A percentile compares a stretch with the other conserved stretches of the same genome.
Evolutionary conservation across 2,113 vertebrate species (phyloP).

Genomic region (Vanacampus margaritifer): DNA sequence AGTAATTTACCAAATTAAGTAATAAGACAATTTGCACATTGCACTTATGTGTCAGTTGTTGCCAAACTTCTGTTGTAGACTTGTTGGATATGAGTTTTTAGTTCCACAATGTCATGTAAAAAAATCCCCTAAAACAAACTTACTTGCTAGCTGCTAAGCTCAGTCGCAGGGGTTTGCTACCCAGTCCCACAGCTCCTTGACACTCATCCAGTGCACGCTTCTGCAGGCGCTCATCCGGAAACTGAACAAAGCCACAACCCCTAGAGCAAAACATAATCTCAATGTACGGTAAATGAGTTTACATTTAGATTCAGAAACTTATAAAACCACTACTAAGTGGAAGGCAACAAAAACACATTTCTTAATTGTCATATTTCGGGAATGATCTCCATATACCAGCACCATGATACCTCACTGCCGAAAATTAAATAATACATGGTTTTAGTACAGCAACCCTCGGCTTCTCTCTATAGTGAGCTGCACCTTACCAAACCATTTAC

Average conservation of each 20-base stretch:
- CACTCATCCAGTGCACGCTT: slow-evolving; percentile 85
- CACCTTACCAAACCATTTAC: too few species aligned
- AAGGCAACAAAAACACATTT: too few species aligned
- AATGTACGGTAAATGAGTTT: background rate
- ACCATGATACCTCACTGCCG: too few species aligned
- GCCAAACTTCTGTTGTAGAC: too few species aligned
- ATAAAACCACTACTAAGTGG: too few species aligned
- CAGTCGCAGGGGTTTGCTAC: slow-evolving; percentile 84
- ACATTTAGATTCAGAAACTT: background rate
- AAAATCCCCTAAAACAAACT: slow-evolving; percentile 48
- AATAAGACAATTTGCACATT: too few species aligned
- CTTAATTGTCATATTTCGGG: too few species aligned
- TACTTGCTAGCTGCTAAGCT: slow-evolving; percentile 91
- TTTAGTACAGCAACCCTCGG: too few species aligned
- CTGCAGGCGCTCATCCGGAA: slow-evolving; percentile 88
- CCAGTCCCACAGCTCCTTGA: slow-evolving; percentile 85
- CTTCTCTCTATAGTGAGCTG: too few species aligned
- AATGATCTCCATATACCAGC: background rate
- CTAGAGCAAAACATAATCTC: slow-evolving; percentile 51
- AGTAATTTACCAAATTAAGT: too few species aligned
- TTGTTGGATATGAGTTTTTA: background rate
- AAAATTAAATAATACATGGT: too few species aligned
- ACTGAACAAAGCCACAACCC: slow-evolving; percentile 95
- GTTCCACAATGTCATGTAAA: background rate
- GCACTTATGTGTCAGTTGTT: too few species aligned